Conservation (phyloP, 2,797 vertebrate species). For the Amblyopsis hoosieri region DNA sequence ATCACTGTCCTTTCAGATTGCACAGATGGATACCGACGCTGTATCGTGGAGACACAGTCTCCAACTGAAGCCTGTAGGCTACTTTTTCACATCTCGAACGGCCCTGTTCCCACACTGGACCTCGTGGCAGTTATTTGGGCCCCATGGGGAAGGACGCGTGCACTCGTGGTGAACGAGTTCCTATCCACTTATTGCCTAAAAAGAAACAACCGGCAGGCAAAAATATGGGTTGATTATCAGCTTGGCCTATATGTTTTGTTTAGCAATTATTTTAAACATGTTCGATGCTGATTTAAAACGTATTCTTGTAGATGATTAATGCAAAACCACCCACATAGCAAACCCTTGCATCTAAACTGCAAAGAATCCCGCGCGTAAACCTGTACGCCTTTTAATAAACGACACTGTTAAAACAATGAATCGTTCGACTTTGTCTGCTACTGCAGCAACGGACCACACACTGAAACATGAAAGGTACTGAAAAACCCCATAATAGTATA, state of each 20-base stretch:
- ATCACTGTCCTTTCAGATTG: conserved; percentile 46
- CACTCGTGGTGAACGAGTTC: no score
- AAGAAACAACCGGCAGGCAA: conserved; percentile 12
- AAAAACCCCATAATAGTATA: no score
- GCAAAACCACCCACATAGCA: no score
- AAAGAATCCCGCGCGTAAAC: no score
- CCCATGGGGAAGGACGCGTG: conserved; percentile 68
- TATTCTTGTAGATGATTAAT: not conserved
- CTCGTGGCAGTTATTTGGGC: conserved; percentile 70
- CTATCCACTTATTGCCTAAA: no score
- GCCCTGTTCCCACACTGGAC: conserved; percentile 52
- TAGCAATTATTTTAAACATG: not conserved
- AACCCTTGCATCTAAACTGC: no score
- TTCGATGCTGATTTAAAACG: not conserved
- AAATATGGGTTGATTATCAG: not conserved
- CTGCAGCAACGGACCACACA: no score
- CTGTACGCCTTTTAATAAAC: no score
- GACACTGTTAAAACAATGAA: no score
- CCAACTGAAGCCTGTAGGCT: conserved; percentile 65
- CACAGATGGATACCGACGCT: conserved; percentile 81
- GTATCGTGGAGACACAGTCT: conserved; percentile 71
- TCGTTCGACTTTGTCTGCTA: no score
- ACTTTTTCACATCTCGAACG: conserved; percentile 44
- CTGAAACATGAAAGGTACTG: no score
- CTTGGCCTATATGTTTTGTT: not conserved